Base-by-base conservation (phyloP, 2,113 vertebrate genomes). In the Semnornis frantzii region DNA sequence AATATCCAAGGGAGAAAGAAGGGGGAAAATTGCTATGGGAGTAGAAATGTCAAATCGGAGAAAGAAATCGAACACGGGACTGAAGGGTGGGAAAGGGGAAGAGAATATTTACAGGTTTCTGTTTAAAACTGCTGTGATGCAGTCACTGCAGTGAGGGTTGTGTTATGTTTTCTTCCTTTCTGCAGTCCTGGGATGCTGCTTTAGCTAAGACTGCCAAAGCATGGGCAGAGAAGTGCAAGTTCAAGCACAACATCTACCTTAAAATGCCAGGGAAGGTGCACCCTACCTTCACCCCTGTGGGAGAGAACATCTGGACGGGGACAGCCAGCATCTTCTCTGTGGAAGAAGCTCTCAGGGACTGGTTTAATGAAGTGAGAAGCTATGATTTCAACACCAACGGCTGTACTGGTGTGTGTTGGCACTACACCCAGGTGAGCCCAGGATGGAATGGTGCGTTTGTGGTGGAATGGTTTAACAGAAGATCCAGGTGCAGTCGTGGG, bases 231-330 rank as follows among this genome's bases (percentile, higher is more conserved):
- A 97, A 94, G 55, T 98, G 98, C 95, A 59, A 54, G 20, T 90
- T 91, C 92, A 5, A 72, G 21, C 96, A 81, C 86, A 98, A 98
- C 30, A 37, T 0, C 55, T 79, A 97, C 72, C 95, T 97, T 82
- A n/a, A 97, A 91, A 33, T 73, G 4, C 24, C 19, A 5, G 10
- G 77, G 7, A 97, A 94, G 91, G 64, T 87, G 73, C 97, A 98
- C 62, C 97, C 97, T 72, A 82, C 9, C 31, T 98, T 97, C 90
- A 46, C 24, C 37, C 5, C 39, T 42, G 65, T 97, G 78, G 98
- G 98, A 89, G 97, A 98, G 97, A 98, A 98, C 74, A 97, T 98
- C 48, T 98, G 97, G 97, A 93, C 96, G 13, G 97, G 97, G 71
- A 96, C 89, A 60, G 87, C 95, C 64, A 78, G 7, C 77, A 63